Percentiles rank a stretch among this genome's conserved stretches.
Conservation (phyloP, 2,113 vertebrate genomes). For the Danionella cerebrum region DNA sequence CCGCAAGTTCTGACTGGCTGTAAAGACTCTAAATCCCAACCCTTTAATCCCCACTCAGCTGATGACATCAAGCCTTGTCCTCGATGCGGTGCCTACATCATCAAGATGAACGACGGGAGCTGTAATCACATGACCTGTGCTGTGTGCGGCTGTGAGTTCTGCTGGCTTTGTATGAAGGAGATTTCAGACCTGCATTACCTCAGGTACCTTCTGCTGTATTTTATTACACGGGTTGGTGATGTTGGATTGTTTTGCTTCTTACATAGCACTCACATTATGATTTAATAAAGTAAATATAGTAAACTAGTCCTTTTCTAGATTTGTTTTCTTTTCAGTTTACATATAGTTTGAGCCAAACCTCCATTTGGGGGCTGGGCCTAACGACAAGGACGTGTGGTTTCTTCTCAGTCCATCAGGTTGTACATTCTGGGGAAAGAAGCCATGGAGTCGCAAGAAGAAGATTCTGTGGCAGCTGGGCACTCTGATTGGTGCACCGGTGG, state of each 20-base stretch:
- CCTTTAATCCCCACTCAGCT: constrained; percentile 52
- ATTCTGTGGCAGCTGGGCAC: constrained; percentile 98
- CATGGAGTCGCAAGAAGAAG: constrained; percentile 98
- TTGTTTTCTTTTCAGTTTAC: too few relatives aligned
- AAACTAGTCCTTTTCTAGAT: too few relatives aligned
- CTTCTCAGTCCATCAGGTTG: constrained; percentile 86
- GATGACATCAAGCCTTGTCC: constrained; percentile 98
- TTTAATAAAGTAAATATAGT: too few relatives aligned
- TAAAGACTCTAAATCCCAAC: constrained; percentile 3
- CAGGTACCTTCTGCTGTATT: constrained; percentile 65
- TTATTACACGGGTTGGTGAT: too few relatives aligned
- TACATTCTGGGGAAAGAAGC: constrained; percentile 98
- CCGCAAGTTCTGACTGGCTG: not conserved
- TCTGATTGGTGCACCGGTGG: constrained; percentile 90
- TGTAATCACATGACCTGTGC: constrained; percentile 99
- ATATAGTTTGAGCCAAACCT: too few relatives aligned
- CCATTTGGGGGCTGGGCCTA: not conserved
- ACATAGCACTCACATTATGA: too few relatives aligned
- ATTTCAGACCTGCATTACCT: constrained; percentile 99
- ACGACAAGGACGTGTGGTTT: not conserved
- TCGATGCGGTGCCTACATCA: constrained; percentile 93
- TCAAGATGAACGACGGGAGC: constrained; percentile 99
- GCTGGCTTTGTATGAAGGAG: constrained; percentile 99
- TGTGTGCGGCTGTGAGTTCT: constrained; percentile 97
- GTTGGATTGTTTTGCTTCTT: not conserved